Evolutionary conservation across 2,797 vertebrate species (phyloP), one percentile per base, ranked within the genome.

Genomic region (Hyperoplus lanceolatus): DNA sequence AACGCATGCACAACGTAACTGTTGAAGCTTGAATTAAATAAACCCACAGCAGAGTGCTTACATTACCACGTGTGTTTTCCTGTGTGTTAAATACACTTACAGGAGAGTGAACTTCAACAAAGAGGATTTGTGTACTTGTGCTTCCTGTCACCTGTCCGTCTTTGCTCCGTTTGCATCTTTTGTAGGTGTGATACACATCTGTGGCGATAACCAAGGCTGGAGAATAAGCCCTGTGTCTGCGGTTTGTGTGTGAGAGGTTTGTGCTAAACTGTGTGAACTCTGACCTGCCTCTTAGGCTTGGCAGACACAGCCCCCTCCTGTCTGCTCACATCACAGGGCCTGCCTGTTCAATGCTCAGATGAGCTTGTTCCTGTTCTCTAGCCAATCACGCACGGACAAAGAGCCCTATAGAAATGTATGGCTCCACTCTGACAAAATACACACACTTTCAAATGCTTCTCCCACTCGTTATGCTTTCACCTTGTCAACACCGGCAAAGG

Each of bases 311-410:
- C 36, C 50, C 54, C 13, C 74, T 73, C 81, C 73, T 91, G 87
- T 90, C 77, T 86, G 69, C 29, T 9, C 18, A 70, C 74, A 48
- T 65, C 50, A 90, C 87, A 89, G 80, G 75, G 62, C 70, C 68
- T 10, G 77, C 55, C 79, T 89, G 79, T 91, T 86, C 67, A 80
- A 80, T 63, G 70, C 62, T 79, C 71, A 79, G 71, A 87, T 91
- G 75, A 87, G 79, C 73, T 66, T 74, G 66, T 83, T 87, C 79
- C 83, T 88, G 85, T 84, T 90, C 80, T 85, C 48, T 41, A 61
- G 79, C 68, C 70, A 89, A 76, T 91, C 86, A 54, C 13, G 15
- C 53, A 7, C 41, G 61, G 61, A 93, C 87, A 91, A 88, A 90
- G 83, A 84, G 67, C 72, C 83, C 77, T 29, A 84, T 65, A 86